Evolutionary conservation across 2,797 vertebrate species (phyloP), one percentile per base, ranked within the genome.

Genomic region (Cetoscarus ocellatus): DNA sequence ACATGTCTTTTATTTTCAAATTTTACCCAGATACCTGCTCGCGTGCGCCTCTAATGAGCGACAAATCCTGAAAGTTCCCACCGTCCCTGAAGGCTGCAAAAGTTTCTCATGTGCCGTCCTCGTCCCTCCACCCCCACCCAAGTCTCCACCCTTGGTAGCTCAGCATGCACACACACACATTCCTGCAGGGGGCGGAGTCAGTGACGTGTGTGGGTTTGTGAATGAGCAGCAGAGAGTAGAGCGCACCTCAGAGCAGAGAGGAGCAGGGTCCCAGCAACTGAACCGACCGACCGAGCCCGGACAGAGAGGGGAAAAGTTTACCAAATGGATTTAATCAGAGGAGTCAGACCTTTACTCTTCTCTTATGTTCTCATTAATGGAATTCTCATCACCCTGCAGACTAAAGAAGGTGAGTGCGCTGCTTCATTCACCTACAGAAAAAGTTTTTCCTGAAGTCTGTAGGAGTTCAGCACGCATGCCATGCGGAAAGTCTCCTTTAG

Each of bases 391-490:
- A 94, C 94, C 10, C 19, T 93, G 39, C 93, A 95, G 59, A 91
- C 89, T 34, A 95, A 93, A 85, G 94, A 95, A 93, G 94, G 95
- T 95, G 85, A 86, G 94, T 76, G 35, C 17, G 6, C 39, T 36
- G 56, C 9, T 17, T 18, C 43, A 59, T 47, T 13, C 0, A 17
- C 19, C 47, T 19, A 6, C 3, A 0, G 17, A 55, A n/a, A 61
- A 42, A 39, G 68, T 38, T 5, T 12, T 1, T 17, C 10, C 18
- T 38, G 14, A 10, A 9, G 45, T 42, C 43, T 3, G 27, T 54
- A 65, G 51, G 35, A 52, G 71, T 34, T n/a, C n/a, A 51, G 18
- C 67, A 45, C 67, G 77, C 65, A 72, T 71, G 67, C 80, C 84
- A 84, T 71, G 84, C 73, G 78, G 60, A 44, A 49, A 56, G 17